phyloP scores from a whole-genome alignment of 2,888 invertebrate species.

The Agonum fuliginosum region DNA sequence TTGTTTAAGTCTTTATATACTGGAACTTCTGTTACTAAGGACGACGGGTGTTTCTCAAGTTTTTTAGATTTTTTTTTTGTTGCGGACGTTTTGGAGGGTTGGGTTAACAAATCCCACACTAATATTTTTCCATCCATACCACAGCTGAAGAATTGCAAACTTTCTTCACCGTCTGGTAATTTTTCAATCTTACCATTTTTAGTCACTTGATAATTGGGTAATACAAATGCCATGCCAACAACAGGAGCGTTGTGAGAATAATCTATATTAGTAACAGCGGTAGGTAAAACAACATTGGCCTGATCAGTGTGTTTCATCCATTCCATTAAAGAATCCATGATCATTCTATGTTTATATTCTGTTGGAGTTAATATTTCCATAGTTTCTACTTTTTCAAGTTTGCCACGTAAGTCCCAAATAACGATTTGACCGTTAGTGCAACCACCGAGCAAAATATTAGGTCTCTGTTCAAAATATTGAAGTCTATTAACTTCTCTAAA shows the following conservation, averaged over 20 bases:
- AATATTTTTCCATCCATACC: conserved; percentile 81
- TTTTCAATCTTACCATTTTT: conserved; percentile 76
- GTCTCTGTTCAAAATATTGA: conserved; percentile 82
- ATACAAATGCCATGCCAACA: conserved; percentile 81
- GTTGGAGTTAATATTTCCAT: conserved; percentile 38
- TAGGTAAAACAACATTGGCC: conserved; percentile 76
- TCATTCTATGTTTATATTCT: conserved; percentile 71
- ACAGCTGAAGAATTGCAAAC: conserved; percentile 78
- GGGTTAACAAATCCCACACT: conserved; percentile 78
- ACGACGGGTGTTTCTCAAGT: conserved; percentile 76
- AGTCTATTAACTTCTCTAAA: conserved; percentile 80
- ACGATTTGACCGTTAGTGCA: conserved; percentile 83
- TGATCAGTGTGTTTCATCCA: conserved; percentile 82
- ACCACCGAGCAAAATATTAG: conserved; percentile 83
- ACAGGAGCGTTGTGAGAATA: conserved; percentile 80
- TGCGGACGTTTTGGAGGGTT: conserved; percentile 61
- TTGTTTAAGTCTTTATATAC: conserved; percentile 77
- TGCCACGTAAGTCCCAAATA: conserved; percentile 82
- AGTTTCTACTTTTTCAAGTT: conserved; percentile 68
- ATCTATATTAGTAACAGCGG: conserved; percentile 78
- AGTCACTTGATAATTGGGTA: conserved; percentile 77
- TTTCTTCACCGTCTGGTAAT: conserved; percentile 69
- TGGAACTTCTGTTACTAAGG: conserved; percentile 73
- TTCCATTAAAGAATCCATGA: conserved; percentile 78
- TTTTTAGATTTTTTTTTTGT: conserved; percentile 66